phyloP scores from a whole-genome alignment of 2,888 invertebrate species.

The Parnassius glacialis region DNA sequence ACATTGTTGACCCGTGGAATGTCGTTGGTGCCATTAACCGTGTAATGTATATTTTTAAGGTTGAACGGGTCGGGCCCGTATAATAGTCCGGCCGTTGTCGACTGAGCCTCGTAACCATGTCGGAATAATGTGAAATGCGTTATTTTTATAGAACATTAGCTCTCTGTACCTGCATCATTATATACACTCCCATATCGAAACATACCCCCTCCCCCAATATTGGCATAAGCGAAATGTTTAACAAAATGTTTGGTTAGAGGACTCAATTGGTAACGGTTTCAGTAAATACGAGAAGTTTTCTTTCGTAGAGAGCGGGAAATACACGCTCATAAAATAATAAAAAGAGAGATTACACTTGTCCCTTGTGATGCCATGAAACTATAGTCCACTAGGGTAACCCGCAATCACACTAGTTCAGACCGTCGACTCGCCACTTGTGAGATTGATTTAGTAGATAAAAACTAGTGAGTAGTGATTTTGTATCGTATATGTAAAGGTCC shows the following conservation, averaged over 20 bases:
- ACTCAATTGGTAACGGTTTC: constrained; percentile 2
- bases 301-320: background rate
- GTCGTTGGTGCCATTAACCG: constrained; percentile 77
- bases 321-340: background rate
- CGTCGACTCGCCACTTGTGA: constrained; percentile 55
- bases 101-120: background rate
- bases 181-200: background rate
- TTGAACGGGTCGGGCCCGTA: constrained; percentile 41
- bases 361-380: constrained; percentile 29
- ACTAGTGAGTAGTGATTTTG: constrained; percentile 73
- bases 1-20: constrained; percentile 78
- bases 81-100: constrained; percentile 4
- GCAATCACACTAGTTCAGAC: constrained; percentile 47
- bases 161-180: background rate
- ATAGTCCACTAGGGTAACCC: constrained; percentile 44
- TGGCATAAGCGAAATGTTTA: too few species aligned
- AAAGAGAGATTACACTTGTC: constrained; percentile 24
- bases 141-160: too few species aligned
- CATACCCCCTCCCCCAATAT: background rate
- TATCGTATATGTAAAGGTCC: constrained; percentile 68
- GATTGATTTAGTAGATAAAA: constrained; percentile 59
- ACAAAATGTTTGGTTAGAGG: background rate
- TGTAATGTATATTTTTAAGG: constrained; percentile 53
- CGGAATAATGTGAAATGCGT: too few species aligned
- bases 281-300: background rate